Evolutionary conservation across 2,888 invertebrate genomes (phyloP), one percentile per base, ranked within the genome.

Genomic region (Electrophaes corylata): DNA sequence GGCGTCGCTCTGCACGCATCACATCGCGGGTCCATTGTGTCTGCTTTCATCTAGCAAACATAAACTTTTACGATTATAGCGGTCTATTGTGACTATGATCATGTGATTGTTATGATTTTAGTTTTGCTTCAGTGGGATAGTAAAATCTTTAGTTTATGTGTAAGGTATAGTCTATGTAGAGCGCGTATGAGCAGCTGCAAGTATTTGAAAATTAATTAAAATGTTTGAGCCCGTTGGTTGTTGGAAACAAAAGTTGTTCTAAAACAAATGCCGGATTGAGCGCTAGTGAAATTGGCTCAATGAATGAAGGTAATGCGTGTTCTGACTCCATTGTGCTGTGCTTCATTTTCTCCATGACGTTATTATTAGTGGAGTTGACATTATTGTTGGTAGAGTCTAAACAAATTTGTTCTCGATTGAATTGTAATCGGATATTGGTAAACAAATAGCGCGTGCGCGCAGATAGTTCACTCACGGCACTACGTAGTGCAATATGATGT

Each of bases 31-130:
- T 23, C 47, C 16, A 56, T 56, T 58, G 52, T 59, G 46, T 41
- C 26, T 8, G 41, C 55, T 23, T 51, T 51, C 47, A 55, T 55
- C 44, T 51, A 33, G 37, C 43, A 40, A 14, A 54, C 51, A 59
- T 49, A 51, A 51, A 55, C 47, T 60, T 60, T 60, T 43, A 55
- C 60, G 60, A 55, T 51, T 47, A 55, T 43, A 46, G 55, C 60
- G 18, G 44, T 31, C 14, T 33, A 37, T 51, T 55, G 47, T 55
- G 14, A 40, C 11, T 40, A 14, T 41, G 44, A 58, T 47, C 40
- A 29, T 50, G 47, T 16, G 29, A 50, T 45, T 29, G 31, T 47
- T 43, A 41, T 43, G 2, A 45, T 40, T 35, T 26, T 31, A 20
- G 43, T 39, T 50, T 29, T 46, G 18, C 31, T 31, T 12, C 37